These are phyloP conservation scores for Leptogaster cylindrica DNA, from an alignment of 2,888 invertebrate genomes.

Conservation along the genomic window DNA sequence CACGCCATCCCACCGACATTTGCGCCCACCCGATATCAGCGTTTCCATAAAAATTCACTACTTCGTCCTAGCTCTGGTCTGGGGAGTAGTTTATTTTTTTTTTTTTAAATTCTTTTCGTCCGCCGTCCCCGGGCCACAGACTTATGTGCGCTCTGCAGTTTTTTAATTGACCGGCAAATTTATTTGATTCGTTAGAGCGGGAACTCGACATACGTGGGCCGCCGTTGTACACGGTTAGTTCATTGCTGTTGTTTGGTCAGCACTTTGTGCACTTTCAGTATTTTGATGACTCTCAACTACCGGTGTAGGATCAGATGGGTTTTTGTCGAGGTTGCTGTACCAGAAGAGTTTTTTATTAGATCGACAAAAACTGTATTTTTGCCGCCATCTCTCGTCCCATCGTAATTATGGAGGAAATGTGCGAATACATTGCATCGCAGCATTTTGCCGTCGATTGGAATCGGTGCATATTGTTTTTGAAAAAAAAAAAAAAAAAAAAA, in stretches of 20 bases:
- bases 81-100: no score
- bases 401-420: slow-evolving; percentile 34
- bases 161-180: slow-evolving; percentile 63
- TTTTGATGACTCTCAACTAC: slow-evolving; percentile 28
- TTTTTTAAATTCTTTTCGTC: slow-evolving; percentile 15
- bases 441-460: slow-evolving; percentile 19
- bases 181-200: slow-evolving; percentile 61
- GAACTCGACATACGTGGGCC: slow-evolving; percentile 40
- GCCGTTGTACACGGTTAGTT: slow-evolving; percentile 25
- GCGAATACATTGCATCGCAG: slow-evolving; percentile 21
- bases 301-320: slow-evolving; percentile 28
- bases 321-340: slow-evolving; percentile 36
- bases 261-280: slow-evolving; percentile 36
- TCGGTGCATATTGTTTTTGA: slow-evolving; percentile 3
- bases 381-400: background rate
- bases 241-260: slow-evolving; percentile 42
- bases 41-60: slow-evolving; percentile 30
- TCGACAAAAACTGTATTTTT: slow-evolving; percentile 13
- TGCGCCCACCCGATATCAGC: slow-evolving; percentile 5
- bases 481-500: no score
- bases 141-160: slow-evolving; percentile 57
- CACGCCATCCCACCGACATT: background rate
- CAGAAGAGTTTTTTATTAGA: slow-evolving; percentile 38
- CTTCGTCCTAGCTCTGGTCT: background rate
- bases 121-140: slow-evolving; percentile 6